Evolutionary conservation across 2,888 invertebrate genomes (phyloP).

Genomic region (Aphodius sticticus): DNA sequence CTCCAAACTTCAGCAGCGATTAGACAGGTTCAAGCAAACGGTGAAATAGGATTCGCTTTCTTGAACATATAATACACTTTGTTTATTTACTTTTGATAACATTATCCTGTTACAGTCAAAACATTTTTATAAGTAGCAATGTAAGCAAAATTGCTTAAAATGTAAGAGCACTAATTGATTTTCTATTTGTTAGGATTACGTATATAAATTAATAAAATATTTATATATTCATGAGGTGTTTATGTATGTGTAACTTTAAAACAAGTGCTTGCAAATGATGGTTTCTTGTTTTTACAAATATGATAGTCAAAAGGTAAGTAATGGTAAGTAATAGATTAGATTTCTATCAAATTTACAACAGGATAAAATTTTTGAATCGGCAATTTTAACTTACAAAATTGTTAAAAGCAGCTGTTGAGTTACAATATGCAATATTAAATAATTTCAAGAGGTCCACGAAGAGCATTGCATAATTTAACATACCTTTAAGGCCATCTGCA

Average conservation of each 20-base stretch:
- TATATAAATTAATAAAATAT: not conserved
- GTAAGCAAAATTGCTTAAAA: not conserved
- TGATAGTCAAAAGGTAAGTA: no score
- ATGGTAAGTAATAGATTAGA: no score
- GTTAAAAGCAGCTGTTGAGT: no score
- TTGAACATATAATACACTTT: not conserved
- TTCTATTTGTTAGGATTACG: not conserved
- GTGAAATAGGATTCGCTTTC: slow-evolving; percentile 29
- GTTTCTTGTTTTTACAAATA: no score
- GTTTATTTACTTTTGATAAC: not conserved
- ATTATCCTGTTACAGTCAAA: not conserved
- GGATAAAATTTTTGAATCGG: no score
- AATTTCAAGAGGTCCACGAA: no score
- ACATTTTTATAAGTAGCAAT: not conserved
- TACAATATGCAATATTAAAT: no score
- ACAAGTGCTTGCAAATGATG: no score
- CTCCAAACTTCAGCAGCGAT: slow-evolving; percentile 52
- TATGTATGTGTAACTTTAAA: not conserved
- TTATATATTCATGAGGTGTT: not conserved
- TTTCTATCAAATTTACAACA: no score
- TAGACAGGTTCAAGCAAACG: slow-evolving; percentile 53
- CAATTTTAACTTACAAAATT: no score
- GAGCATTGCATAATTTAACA: no score
- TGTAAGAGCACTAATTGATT: not conserved
- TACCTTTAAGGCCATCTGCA: no score